A percentile compares a stretch with the other conserved stretches of the same genome.
Conservation (phyloP, 2,888 invertebrate species). For the Limnephilus lunatus region DNA sequence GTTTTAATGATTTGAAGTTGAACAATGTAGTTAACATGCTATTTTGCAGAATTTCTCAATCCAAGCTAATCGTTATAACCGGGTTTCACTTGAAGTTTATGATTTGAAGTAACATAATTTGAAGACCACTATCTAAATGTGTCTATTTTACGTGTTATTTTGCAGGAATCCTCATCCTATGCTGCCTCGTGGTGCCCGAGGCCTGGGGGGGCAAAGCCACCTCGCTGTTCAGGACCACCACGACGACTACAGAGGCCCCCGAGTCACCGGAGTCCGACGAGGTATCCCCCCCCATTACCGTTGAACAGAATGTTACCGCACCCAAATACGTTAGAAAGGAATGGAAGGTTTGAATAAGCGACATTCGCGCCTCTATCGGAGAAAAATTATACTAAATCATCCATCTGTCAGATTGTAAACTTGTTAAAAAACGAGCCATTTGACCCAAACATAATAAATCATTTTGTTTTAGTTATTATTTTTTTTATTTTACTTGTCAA, state of each 20-base stretch:
- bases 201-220: slow-evolving; percentile 78
- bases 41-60: too few relatives aligned
- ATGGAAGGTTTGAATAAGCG: slow-evolving; percentile 37
- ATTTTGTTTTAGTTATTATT: neutral
- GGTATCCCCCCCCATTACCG: slow-evolving; percentile 67
- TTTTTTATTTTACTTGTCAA: neutral
- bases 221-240: slow-evolving; percentile 79
- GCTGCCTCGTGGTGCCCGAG: slow-evolving; percentile 52
- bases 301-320: neutral
- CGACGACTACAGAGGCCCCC: slow-evolving; percentile 76
- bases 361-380: neutral
- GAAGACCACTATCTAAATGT: too few relatives aligned
- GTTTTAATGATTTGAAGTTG: too few relatives aligned
- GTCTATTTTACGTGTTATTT: neutral
- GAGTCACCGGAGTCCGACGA: slow-evolving; percentile 71
- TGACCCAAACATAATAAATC: neutral
- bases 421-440: neutral
- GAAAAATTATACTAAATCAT: neutral
- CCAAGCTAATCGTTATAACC: too few relatives aligned
- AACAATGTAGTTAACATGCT: too few relatives aligned
- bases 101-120: too few relatives aligned
- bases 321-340: slow-evolving; percentile 4
- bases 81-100: too few relatives aligned
- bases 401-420: neutral
- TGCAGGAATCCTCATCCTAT: slow-evolving; percentile 53